Evolutionary conservation across 2,888 invertebrate genomes (phyloP).

Genomic region (Eupithecia subfuscata): DNA sequence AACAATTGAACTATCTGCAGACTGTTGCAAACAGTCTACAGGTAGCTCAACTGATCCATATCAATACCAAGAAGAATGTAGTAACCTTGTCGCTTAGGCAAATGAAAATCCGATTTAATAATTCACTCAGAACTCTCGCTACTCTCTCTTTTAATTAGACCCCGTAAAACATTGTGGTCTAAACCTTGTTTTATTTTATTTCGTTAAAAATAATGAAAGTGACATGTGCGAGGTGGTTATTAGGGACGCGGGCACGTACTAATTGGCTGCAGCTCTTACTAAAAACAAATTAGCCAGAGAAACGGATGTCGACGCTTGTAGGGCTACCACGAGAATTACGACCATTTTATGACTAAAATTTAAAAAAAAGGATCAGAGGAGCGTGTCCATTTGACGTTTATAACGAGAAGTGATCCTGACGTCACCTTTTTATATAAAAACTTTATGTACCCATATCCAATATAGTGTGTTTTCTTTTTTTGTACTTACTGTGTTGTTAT

Average conservation of each 20-base stretch:
- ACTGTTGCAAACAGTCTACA: too few species aligned
- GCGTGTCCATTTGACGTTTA: too few species aligned
- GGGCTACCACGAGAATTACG: conserved; percentile 51
- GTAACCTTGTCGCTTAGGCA: background rate
- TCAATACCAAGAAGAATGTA: background rate
- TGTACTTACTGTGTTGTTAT: too few species aligned
- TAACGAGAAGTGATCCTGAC: too few species aligned
- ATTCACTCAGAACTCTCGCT: background rate
- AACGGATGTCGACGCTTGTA: conserved; percentile 61
- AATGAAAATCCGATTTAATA: background rate
- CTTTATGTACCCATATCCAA: too few species aligned
- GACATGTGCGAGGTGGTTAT: conserved; percentile 64
- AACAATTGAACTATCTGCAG: too few species aligned
- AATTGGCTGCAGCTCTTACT: conserved; percentile 69
- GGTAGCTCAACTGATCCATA: too few species aligned
- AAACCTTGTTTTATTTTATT: conserved; percentile 45
- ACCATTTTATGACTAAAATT: background rate
- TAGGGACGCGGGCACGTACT: conserved; percentile 63
- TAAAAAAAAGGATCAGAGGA: background rate
- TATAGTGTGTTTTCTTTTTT: too few species aligned
- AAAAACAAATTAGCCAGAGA: conserved; percentile 74
- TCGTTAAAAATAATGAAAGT: conserved; percentile 61
- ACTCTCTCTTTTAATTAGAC: conserved; percentile 19
- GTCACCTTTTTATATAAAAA: too few species aligned
- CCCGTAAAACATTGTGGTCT: conserved; percentile 21